Conservation (phyloP, 1,140 invertebrate genomes). For the Cydia splendana region DNA sequence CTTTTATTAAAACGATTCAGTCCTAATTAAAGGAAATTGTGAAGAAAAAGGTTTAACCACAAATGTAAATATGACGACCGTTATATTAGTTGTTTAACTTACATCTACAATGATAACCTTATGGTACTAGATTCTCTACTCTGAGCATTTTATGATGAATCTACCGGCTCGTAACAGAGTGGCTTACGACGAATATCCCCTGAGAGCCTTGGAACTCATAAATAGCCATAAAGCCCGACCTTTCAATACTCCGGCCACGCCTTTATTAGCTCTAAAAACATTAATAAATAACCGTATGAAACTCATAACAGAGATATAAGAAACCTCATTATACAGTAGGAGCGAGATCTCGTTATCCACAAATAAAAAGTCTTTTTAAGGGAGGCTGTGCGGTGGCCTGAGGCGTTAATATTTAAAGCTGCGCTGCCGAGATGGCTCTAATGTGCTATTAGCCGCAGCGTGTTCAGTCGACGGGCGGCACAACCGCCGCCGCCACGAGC, state of each 20-base stretch:
- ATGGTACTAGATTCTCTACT: no score
- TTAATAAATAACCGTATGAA: conserved; percentile 52
- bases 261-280: conserved; percentile 34
- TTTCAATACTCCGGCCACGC: conserved; percentile 26
- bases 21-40: no score
- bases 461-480: conserved; percentile 42
- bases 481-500: conserved; percentile 30
- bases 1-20: no score
- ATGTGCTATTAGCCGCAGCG: conserved; percentile 61
- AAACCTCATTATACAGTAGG: conserved; percentile 58
- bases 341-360: conserved; percentile 57
- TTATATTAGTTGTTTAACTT: no score
- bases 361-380: conserved; percentile 64
- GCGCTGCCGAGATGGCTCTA: conserved; percentile 55
- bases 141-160: conserved; percentile 10
- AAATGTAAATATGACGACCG: no score
- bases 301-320: conserved; percentile 56
- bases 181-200: background rate
- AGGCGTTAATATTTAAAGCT: conserved; percentile 63
- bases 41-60: no score
- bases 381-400: conserved; percentile 40
- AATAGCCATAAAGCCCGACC: conserved; percentile 36
- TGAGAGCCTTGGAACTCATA: conserved; percentile 27
- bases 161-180: background rate
- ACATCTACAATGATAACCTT: no score